These are phyloP conservation scores for Amaurobius ferox DNA, from an alignment of 2,888 invertebrate genomes.

Conservation along the genomic window DNA sequence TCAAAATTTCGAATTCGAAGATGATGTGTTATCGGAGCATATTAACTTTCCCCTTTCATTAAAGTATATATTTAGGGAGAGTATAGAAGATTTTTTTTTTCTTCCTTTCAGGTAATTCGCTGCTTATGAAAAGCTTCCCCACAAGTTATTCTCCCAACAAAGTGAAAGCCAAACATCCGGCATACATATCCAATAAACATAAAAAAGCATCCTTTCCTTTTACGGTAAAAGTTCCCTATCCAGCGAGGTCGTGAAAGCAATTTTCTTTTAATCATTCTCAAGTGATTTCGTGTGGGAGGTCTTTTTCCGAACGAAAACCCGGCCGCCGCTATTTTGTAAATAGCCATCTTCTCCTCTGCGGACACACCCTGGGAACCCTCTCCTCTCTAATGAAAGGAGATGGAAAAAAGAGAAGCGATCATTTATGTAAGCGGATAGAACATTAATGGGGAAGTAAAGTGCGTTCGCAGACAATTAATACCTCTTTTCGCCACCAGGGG, in stretches of 20 bases:
- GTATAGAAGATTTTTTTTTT: too few relatives aligned
- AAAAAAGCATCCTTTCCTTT: too few relatives aligned
- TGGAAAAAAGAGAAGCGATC: constrained; percentile 1
- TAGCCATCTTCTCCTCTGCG: neutral
- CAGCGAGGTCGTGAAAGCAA: constrained; percentile 1
- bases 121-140: too few relatives aligned
- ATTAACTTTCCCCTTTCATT: too few relatives aligned
- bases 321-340: constrained; percentile 1
- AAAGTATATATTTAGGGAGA: too few relatives aligned
- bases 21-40: too few relatives aligned
- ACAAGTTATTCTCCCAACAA: too few relatives aligned
- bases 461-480: constrained; percentile 10
- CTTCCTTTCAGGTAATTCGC: too few relatives aligned
- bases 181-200: too few relatives aligned
- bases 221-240: too few relatives aligned
- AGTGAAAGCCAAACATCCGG: too few relatives aligned
- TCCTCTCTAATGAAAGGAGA: constrained; percentile 12
- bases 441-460: constrained; percentile 11
- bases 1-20: too few relatives aligned
- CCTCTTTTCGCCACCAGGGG: constrained; percentile 5
- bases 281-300: constrained; percentile 5
- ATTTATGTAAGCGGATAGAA: constrained; percentile 25
- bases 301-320: neutral
- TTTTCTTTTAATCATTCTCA: constrained; percentile 7
- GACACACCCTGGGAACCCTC: constrained; percentile 14